A percentile compares a stretch with the other conserved stretches of the same genome.
These are phyloP conservation scores for Probosciger aterrimus DNA, from an alignment of 2,113 vertebrate genomes.

Conservation along the genomic window DNA sequence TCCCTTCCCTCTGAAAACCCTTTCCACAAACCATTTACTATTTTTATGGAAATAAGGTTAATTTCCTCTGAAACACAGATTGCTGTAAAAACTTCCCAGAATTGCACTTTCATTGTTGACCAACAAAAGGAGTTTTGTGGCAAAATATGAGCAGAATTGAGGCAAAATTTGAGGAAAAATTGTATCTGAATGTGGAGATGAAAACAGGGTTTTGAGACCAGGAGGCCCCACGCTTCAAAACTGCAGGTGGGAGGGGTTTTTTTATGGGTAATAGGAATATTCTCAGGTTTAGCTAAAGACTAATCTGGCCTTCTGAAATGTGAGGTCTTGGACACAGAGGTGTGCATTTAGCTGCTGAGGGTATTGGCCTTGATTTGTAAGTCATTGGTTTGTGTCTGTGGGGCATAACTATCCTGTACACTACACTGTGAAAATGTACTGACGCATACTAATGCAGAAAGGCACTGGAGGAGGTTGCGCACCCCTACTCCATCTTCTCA, in stretches of 20 bases:
- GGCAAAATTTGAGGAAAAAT: background rate
- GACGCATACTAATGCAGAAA: background rate
- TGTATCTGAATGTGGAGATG: background rate
- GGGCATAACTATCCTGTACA: background rate
- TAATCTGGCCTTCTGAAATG: background rate
- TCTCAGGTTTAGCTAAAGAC: background rate
- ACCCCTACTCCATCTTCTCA: background rate
- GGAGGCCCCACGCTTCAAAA: background rate
- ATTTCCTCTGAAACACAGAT: background rate
- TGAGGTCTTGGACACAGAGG: background rate
- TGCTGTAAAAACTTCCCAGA: background rate
- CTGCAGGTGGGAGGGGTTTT: fast-evolving
- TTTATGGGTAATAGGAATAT: background rate
- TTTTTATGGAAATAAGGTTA: background rate
- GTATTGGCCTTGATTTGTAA: background rate
- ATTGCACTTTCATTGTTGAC: background rate
- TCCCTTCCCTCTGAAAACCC: background rate
- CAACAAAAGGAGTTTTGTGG: background rate
- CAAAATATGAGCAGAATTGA: background rate
- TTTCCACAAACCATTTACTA: background rate
- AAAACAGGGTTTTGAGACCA: background rate
- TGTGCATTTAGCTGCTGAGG: background rate
- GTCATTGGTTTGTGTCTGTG: background rate
- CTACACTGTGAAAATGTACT: background rate
- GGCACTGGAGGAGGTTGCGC: background rate